phyloP scores from a whole-genome alignment of 2,888 invertebrate species.

The Glyphotaelius pellucidus region DNA sequence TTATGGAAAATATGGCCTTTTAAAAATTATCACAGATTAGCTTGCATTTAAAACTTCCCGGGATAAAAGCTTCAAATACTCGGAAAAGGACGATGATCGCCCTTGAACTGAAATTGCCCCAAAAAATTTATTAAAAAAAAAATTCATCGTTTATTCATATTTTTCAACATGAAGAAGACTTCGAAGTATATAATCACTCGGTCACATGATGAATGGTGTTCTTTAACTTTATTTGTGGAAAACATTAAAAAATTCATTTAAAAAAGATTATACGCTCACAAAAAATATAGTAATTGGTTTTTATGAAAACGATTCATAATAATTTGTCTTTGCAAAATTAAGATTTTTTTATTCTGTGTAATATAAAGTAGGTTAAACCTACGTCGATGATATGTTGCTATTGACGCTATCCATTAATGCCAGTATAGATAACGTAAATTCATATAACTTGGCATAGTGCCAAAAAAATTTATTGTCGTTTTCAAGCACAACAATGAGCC shows the following conservation, averaged over 20 bases:
- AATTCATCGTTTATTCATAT: not conserved
- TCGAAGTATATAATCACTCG: not conserved
- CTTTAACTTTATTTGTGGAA: not conserved
- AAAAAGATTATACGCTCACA: too few species aligned
- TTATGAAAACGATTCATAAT: not conserved
- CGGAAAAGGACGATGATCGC: not conserved
- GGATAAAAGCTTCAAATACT: not conserved
- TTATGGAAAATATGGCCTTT: not conserved
- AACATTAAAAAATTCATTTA: not conserved
- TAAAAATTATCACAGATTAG: not conserved
- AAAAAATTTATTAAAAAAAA: not conserved
- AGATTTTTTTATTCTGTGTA: not conserved
- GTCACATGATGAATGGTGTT: not conserved
- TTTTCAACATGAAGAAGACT: not conserved
- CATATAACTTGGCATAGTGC: too few species aligned
- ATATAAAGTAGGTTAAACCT: not conserved
- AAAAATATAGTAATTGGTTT: not conserved
- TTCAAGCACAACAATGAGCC: too few species aligned
- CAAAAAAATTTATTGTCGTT: too few species aligned
- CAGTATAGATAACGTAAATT: not conserved
- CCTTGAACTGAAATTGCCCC: slow-evolving; percentile 10
- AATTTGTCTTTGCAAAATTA: not conserved
- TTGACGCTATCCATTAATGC: not conserved
- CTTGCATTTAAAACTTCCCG: not conserved
- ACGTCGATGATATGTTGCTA: not conserved